phyloP scores from a whole-genome alignment of 2,113 vertebrate genomes.

The Chlorodrepanis virens region DNA sequence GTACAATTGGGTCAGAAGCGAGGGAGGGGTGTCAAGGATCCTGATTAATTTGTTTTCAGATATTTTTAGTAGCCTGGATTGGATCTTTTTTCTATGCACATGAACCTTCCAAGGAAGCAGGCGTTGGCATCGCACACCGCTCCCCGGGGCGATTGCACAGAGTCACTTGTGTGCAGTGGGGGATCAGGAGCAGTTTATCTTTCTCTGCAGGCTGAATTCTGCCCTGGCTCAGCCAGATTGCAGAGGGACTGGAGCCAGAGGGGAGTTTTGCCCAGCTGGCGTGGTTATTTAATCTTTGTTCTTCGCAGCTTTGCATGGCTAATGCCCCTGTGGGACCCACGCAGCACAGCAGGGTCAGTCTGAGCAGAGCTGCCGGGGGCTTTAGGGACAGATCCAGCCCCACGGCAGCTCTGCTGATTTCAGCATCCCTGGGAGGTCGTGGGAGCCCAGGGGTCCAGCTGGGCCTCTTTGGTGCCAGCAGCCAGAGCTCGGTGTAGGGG shows the following conservation, averaged over 20 bases:
- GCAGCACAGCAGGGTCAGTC: not conserved
- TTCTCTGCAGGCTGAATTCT: not conserved
- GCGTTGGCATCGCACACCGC: accelerated
- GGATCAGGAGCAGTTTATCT: not conserved
- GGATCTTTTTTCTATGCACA: not conserved
- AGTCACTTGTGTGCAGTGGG: not conserved
- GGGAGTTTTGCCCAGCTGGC: conserved; percentile 1
- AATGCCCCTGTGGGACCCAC: not conserved
- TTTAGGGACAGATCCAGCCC: not conserved
- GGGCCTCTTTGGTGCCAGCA: not conserved
- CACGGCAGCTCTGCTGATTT: not conserved
- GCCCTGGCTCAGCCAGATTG: not conserved
- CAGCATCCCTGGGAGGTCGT: accelerated
- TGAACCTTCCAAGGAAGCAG: not conserved
- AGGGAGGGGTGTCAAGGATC: not conserved
- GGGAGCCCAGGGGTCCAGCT: not conserved
- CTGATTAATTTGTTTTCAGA: conserved; percentile 45
- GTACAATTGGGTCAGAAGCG: conserved; percentile 10
- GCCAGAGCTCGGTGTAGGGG: accelerated
- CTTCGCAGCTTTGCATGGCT: not conserved
- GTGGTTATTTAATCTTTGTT: not conserved
- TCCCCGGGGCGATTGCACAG: not conserved
- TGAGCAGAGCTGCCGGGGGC: not conserved
- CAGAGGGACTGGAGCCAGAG: not conserved
- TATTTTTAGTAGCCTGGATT: conserved; percentile 50